A percentile compares a stretch with the other conserved stretches of the same genome.
phyloP scores from a whole-genome alignment of 1,140 invertebrate genomes.

The Drosophila sucinea region DNA sequence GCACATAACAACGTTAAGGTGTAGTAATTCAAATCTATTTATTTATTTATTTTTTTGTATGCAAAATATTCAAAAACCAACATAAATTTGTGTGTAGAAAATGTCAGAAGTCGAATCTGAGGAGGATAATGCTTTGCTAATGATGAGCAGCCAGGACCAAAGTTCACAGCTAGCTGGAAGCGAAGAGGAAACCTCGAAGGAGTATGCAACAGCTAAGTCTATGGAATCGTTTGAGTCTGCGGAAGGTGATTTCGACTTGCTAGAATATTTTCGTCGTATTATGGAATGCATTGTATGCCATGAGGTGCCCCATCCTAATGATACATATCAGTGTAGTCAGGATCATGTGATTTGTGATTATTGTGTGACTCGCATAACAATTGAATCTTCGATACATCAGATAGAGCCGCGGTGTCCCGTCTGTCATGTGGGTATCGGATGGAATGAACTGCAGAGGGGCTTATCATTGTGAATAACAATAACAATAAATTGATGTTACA shows the following conservation, averaged over 20 bases:
- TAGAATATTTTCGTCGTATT: neutral
- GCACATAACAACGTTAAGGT: neutral
- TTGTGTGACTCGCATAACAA: constrained; percentile 35
- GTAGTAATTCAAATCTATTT: neutral
- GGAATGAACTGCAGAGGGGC: constrained; percentile 17
- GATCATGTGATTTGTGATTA: constrained; percentile 45
- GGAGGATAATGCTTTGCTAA: neutral
- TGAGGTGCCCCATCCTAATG: constrained; percentile 39
- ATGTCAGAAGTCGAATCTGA: neutral
- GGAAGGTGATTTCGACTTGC: neutral
- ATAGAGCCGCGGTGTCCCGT: constrained; percentile 25
- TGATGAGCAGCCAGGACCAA: neutral
- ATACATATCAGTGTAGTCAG: constrained; percentile 36
- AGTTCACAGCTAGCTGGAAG: neutral
- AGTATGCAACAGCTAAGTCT: neutral
- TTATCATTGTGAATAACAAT: neutral
- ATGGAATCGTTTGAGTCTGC: neutral
- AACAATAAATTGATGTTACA: too few relatives aligned
- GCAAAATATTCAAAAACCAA: neutral
- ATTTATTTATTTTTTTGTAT: neutral
- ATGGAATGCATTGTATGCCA: constrained; percentile 45
- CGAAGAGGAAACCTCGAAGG: neutral
- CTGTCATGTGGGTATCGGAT: constrained; percentile 36
- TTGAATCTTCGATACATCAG: constrained; percentile 2
- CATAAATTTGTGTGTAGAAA: neutral